Evolutionary conservation across 2,797 vertebrate species (phyloP).

Genomic region (Margarornis squamiger): DNA sequence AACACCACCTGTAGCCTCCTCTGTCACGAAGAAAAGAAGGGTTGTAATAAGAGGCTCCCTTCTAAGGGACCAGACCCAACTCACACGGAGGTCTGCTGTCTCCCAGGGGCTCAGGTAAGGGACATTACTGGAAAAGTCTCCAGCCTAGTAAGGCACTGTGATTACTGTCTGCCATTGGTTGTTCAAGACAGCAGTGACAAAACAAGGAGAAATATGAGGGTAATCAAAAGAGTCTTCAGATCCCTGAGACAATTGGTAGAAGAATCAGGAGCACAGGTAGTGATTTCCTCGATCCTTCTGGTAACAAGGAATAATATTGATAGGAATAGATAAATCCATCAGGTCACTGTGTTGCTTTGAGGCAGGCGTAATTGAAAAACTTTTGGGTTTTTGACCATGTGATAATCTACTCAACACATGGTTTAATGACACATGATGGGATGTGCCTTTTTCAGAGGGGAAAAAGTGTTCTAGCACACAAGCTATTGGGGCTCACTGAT

Average conservation of each 20-base stretch:
- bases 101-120: background rate
- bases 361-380: background rate
- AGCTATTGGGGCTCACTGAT: background rate
- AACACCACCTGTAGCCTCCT: background rate
- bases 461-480: background rate
- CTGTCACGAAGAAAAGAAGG: background rate
- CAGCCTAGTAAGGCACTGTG: background rate
- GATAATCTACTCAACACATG: background rate
- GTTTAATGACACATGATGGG: background rate
- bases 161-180: background rate
- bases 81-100: background rate
- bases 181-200: background rate
- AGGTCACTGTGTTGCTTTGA: background rate
- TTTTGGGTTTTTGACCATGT: background rate
- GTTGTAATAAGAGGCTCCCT: background rate
- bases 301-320: background rate
- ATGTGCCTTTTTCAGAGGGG: background rate
- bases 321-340: background rate
- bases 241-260: background rate
- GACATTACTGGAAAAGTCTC: background rate
- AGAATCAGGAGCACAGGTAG: background rate
- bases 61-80: background rate
- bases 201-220: background rate
- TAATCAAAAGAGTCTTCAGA: background rate
- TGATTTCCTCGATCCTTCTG: background rate